Evolutionary conservation across 2,113 vertebrate species (phyloP), one percentile per base, ranked within the genome.

Genomic region (Pheucticus melanocephalus): DNA sequence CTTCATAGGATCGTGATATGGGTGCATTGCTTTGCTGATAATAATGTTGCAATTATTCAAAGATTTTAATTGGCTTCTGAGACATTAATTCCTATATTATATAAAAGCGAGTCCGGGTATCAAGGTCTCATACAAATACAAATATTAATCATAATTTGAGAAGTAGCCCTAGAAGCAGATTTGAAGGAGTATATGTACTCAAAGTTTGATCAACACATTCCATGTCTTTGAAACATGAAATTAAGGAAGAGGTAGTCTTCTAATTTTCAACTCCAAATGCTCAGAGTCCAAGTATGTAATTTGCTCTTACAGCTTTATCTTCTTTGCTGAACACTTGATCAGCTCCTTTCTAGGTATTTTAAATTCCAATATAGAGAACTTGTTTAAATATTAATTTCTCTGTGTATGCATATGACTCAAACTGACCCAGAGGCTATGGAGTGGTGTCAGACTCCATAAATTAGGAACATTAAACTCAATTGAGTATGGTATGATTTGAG

Each of bases 101-200:
- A 57, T 45, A 40, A 44, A 77, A 90, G 9, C 0, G 0, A 82
- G n/a, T 44, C 13, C 31, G 2, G 2, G 6, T 61, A 45, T 77
- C 35, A 65, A 83, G 64, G 12, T 45, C 84, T 73, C 31, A 70
- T 37, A 65, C 1, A n/a, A 42, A 61, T 75, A 5, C 1, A n/a
- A 35, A 61, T n/a, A 47, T 15, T 66, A 75, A 45, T 48, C 12
- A 39, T 31, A 50, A 28, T 51, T 64, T 71, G 39, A 71, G 23
- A 76, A 70, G 31, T 24, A 65, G 27, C 33, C 18, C 20, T 70
- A 75, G 35, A 92, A 56, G 27, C 2, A 65, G n/a, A 57, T 81
- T 70, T 75, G 20, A 71, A 53, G 44, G 89, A 37, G 2, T 78
- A 20, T 33, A 17, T 9, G 11, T 15, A 20, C 8, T 4, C 8